Evolutionary conservation across 2,888 invertebrate genomes (phyloP), one percentile per base, ranked within the genome.

Genomic region (Hipparchia semele): DNA sequence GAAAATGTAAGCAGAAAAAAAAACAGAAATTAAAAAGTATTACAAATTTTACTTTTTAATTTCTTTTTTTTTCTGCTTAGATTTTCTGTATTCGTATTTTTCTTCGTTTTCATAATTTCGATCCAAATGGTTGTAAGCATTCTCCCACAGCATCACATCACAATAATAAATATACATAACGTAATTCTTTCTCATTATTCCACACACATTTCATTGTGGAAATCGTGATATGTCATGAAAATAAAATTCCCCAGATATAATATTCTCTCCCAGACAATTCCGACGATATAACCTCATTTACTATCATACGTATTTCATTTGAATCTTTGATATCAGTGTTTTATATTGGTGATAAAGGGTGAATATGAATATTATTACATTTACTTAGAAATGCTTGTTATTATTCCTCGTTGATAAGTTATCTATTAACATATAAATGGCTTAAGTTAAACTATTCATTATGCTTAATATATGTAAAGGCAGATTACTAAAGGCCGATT

Each of bases 201-300:
- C 54, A 5, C n/a, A 8, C 66, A 54, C 62, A 64, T 49, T n/a
- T 49, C 62, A 13, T 64, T n/a, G 66, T 66, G 54, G 45, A 66
- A 66, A 66, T 66, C 54, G 39, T 66, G 66, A 66, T 66, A 66
- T 54, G 54, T 45, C 66, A 66, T n/a, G 54, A 66, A 51, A 54
- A n/a, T 54, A 66, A 66, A 54, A 54, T 66, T 39, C 45, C 39
- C 66, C 53, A 7, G 23, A 23, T 6, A 54, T 8, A 7, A 8
- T n/a, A 39, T 54, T 66, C 66, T 54, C 10, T 8, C 65, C 12
- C 54, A 54, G 39, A 66, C 64, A 64, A 51, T 49, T 64, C 64
- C 13, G 45, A 46, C 46, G 49, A 66, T 66, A 54, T 66, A 66
- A 66, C 66, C 54, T 54, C 66, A 54, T 66, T 66, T 66, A 39